Evolutionary conservation across 2,888 invertebrate genomes (phyloP).

Genomic region (Rhaphigaster nebulosa): DNA sequence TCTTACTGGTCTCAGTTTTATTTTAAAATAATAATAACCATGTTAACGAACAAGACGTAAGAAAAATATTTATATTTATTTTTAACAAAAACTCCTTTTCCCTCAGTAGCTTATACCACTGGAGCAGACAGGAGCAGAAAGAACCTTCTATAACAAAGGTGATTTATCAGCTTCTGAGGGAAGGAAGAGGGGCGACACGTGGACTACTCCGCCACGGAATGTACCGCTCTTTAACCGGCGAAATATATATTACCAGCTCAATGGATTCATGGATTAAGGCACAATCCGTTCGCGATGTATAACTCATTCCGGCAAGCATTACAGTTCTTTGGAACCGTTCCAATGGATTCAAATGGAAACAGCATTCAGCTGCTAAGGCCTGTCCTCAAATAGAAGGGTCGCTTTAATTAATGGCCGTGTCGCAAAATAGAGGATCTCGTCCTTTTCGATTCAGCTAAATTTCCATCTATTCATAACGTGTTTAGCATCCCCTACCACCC

Average conservation of each 20-base stretch:
- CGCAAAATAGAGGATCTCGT: not conserved
- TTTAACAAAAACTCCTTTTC: not conserved
- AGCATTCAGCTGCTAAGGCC: constrained; percentile 6
- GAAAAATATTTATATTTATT: not conserved
- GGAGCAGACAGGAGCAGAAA: not conserved
- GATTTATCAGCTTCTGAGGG: not conserved
- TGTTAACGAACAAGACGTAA: too few relatives aligned
- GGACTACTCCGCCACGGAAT: not conserved
- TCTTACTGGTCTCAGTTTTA: too few relatives aligned
- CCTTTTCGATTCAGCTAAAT: not conserved
- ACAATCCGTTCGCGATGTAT: not conserved
- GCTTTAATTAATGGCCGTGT: constrained; percentile 2
- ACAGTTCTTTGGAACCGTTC: constrained; percentile 36
- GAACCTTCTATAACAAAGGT: not conserved
- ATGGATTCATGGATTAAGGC: constrained; percentile 19
- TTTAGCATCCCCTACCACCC: not conserved
- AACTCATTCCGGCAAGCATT: constrained; percentile 16
- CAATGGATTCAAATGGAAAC: constrained; percentile 43
- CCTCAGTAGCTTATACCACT: not conserved
- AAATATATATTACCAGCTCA: constrained; percentile 26
- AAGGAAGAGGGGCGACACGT: not conserved
- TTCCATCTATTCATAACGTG: constrained; percentile 7
- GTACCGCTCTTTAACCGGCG: not conserved
- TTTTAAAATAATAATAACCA: too few relatives aligned
- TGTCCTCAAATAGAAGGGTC: not conserved